Conservation (phyloP, 1,140 invertebrate species). For the Bombyx mandarina region DNA sequence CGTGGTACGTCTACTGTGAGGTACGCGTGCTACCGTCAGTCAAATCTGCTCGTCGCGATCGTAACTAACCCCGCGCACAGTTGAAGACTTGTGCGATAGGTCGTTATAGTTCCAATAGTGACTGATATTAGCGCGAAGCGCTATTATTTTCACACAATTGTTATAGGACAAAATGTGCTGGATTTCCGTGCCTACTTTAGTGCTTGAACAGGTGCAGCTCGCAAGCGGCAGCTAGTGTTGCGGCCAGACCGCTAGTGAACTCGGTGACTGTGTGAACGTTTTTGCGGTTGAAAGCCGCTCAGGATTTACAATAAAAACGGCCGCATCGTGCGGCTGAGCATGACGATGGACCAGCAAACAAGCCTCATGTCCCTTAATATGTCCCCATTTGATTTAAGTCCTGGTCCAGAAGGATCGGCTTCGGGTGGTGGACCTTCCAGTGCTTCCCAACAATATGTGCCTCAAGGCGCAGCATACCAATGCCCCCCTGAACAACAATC, state of each 20-base stretch:
- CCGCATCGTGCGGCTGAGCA: constrained; percentile 65
- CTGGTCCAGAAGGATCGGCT: constrained; percentile 76
- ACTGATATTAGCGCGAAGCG: constrained; percentile 26
- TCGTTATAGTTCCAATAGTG: constrained; percentile 26
- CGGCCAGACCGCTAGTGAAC: constrained; percentile 66
- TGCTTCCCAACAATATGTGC: constrained; percentile 60
- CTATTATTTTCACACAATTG: constrained; percentile 18
- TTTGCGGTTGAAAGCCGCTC: constrained; percentile 59
- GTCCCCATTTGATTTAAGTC: constrained; percentile 84
- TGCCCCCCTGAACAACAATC: constrained; percentile 65
- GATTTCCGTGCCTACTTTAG: constrained; percentile 60
- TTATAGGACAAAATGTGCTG: constrained; percentile 56
- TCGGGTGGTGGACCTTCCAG: constrained; percentile 65
- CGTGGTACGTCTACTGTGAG: constrained; percentile 53
- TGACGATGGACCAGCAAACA: constrained; percentile 79
- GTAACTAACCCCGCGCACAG: constrained; percentile 44
- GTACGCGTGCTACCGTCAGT: constrained; percentile 40
- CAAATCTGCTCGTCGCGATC: constrained; percentile 35
- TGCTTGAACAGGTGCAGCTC: constrained; percentile 63
- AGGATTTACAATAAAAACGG: constrained; percentile 52
- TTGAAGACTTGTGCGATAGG: constrained; percentile 26
- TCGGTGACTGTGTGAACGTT: constrained; percentile 68
- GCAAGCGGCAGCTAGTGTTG: constrained; percentile 66
- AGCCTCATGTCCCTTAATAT: constrained; percentile 88
- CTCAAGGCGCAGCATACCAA: constrained; percentile 61